Percentiles rank a stretch among this genome's conserved stretches.
phyloP scores from a whole-genome alignment of 2,113 vertebrate genomes.

The Paramisgurnus dabryanus region DNA sequence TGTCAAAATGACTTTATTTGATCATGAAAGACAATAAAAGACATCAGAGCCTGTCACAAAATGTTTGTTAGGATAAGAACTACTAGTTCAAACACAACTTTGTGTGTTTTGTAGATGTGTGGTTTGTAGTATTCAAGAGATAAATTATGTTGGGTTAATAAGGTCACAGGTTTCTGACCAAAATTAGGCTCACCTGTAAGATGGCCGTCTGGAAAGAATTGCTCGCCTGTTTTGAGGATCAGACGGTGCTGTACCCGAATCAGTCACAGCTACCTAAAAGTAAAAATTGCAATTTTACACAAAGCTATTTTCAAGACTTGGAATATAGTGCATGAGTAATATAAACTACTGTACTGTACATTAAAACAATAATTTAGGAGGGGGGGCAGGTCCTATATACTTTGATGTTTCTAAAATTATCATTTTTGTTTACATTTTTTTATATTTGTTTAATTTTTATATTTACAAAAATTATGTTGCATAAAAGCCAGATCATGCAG shows the following conservation, averaged over 20 bases:
- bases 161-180: neutral
- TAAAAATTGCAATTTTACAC: no score
- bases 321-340: no score
- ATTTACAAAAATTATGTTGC: no score
- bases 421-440: no score
- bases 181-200: slow-evolving; percentile 79
- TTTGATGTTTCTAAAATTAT: no score
- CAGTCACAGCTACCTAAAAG: slow-evolving; percentile 73
- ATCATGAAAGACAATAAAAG: no score
- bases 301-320: no score
- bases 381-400: neutral
- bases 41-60: neutral
- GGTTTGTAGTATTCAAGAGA: neutral
- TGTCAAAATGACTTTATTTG: neutral
- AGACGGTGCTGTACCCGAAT: slow-evolving; percentile 74
- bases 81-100: neutral
- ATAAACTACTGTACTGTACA: no score
- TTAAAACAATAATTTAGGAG: no score
- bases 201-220: slow-evolving; percentile 87
- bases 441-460: no score
- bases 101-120: neutral
- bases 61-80: neutral
- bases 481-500: no score
- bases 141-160: no score
- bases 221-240: slow-evolving; percentile 84